Conservation (phyloP, 2,888 invertebrate genomes). For the Elegia similella region DNA sequence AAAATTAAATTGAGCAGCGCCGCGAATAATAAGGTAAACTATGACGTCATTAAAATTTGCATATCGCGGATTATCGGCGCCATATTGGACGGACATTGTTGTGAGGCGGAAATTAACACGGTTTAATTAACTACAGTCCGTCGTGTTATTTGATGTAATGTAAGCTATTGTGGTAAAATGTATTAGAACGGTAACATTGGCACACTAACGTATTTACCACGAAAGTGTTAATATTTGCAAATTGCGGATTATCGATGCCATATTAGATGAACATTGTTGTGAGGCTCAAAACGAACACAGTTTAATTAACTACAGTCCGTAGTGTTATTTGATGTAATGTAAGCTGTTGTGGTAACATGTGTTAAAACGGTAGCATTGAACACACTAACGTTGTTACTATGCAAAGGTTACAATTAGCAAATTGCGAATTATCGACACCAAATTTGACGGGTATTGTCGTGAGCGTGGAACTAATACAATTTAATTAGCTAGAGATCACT, state of each 20-base stretch:
- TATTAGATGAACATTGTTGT: too few relatives aligned
- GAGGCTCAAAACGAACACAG: neutral
- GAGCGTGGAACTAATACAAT: too few relatives aligned
- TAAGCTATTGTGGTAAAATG: neutral
- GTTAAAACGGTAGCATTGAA: too few relatives aligned
- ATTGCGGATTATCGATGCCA: too few relatives aligned
- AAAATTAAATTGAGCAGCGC: constrained; percentile 12
- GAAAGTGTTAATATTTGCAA: too few relatives aligned
- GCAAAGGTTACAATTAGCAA: too few relatives aligned
- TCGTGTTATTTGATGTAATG: neutral
- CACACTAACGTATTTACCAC: neutral
- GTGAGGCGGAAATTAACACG: neutral
- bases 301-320: neutral
- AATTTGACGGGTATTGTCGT: too few relatives aligned
- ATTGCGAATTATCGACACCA: too few relatives aligned
- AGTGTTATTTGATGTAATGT: too few relatives aligned
- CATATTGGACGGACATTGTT: constrained; percentile 22
- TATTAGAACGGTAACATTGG: neutral
- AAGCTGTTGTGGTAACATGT: too few relatives aligned
- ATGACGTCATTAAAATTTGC: constrained; percentile 29
- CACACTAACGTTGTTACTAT: too few relatives aligned
- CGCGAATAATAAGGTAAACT: constrained; percentile 15
- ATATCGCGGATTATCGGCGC: constrained; percentile 28
- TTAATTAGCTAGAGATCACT: too few relatives aligned
- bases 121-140: neutral